Percentiles rank a stretch among this genome's conserved stretches.
Evolutionary conservation across 35 echinoderm and acorn worm genomes (phyloP).

Genomic region (Apostichopus parvimensis): DNA sequence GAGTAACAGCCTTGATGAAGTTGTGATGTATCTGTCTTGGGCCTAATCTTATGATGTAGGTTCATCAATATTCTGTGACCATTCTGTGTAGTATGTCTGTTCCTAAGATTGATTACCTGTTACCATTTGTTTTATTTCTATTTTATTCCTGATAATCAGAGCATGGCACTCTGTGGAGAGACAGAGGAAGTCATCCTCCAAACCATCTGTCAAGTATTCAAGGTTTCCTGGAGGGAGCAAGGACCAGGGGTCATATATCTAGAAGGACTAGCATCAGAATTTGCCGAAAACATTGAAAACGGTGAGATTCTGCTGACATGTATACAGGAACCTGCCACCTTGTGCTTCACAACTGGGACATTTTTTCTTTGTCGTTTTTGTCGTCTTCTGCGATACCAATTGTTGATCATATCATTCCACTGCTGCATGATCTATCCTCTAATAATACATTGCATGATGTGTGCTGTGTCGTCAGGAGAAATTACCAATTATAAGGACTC

Average conservation of each 20-base stretch:
- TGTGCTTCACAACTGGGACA: no score
- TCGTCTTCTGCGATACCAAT: no score
- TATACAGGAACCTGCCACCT: no score
- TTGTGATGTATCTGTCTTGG: neutral
- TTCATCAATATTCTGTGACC: no score
- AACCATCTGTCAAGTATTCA: constrained; percentile 76
- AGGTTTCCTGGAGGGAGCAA: constrained; percentile 93
- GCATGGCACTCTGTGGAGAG: constrained; percentile 35
- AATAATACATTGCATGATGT: no score
- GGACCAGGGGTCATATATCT: constrained; percentile 76
- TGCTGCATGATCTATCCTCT: no score
- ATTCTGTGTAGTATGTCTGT: neutral
- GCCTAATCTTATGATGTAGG: neutral
- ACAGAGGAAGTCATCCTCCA: constrained; percentile 79
- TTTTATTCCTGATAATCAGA: constrained; percentile 3
- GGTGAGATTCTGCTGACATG: constrained; percentile 43
- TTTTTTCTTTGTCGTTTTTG: no score
- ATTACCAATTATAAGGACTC: no score
- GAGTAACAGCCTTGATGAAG: neutral
- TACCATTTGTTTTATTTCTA: neutral
- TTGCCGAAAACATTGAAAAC: constrained; percentile 76
- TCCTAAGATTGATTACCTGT: neutral
- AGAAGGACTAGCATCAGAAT: constrained; percentile 78
- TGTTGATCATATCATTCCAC: no score
- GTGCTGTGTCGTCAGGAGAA: no score